A percentile compares a stretch with the other conserved stretches of the same genome.
Conservation (phyloP, 2,888 invertebrate genomes). For the Polydrusus pterygomalis region DNA sequence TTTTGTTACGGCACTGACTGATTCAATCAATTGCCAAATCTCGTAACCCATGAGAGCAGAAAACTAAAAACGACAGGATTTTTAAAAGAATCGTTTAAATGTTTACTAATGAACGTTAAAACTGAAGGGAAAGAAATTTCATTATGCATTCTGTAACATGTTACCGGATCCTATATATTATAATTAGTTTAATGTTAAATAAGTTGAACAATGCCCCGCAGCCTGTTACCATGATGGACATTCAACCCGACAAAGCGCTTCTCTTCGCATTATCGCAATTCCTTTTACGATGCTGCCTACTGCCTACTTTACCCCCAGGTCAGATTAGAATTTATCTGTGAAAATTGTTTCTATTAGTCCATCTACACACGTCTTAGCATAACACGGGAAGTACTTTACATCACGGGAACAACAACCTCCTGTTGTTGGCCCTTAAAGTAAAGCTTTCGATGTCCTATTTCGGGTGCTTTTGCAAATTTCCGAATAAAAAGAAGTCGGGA, state of each 20-base stretch:
- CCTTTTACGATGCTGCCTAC: background rate
- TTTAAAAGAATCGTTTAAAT: too few relatives aligned
- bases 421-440: too few relatives aligned
- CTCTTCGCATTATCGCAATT: constrained; percentile 12
- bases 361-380: background rate
- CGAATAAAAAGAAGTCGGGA: too few relatives aligned
- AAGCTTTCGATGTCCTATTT: too few relatives aligned
- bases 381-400: too few relatives aligned
- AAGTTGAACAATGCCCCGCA: constrained; percentile 10
- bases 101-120: background rate
- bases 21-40: too few relatives aligned
- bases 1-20: too few relatives aligned
- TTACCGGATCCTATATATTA: constrained; percentile 6
- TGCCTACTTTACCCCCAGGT: background rate
- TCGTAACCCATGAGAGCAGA: too few relatives aligned
- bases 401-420: too few relatives aligned
- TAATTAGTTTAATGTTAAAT: constrained; percentile 26
- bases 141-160: constrained; percentile 8
- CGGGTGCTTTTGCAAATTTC: too few relatives aligned
- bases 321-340: constrained; percentile 14
- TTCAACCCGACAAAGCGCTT: constrained; percentile 22
- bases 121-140: background rate
- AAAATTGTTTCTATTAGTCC: constrained; percentile 17
- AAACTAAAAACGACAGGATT: too few relatives aligned
- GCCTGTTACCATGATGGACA: constrained; percentile 16